A percentile compares a stretch with the other conserved stretches of the same genome.
Conservation (phyloP, 2,113 vertebrate species). For the Anarhynchus alexandrinus region DNA sequence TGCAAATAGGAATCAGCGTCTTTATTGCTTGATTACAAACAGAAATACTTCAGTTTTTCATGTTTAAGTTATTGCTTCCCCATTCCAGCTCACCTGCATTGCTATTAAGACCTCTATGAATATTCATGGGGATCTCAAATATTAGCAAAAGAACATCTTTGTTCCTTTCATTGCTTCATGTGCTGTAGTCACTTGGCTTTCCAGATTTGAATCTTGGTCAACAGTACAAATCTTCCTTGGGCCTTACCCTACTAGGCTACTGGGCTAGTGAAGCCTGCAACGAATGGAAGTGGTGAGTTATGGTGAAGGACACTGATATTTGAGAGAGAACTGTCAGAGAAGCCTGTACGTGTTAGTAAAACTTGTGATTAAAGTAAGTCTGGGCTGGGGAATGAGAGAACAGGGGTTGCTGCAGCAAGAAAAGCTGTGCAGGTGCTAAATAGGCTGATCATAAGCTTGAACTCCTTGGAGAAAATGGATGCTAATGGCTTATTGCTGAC, state of each 20-base stretch:
- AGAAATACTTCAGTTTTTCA: neutral
- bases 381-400: neutral
- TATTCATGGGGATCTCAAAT: neutral
- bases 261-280: neutral
- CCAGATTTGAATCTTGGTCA: neutral
- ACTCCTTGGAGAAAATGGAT: neutral
- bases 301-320: neutral
- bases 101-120: neutral
- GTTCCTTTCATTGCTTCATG: neutral
- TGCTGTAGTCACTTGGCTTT: neutral
- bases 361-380: neutral
- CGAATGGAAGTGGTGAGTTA: neutral
- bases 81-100: neutral
- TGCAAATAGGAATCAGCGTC: neutral
- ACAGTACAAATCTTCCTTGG: neutral
- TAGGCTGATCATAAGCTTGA: neutral
- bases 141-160: neutral
- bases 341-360: neutral
- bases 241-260: accelerated
- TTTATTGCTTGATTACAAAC: neutral
- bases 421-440: conserved; percentile 2
- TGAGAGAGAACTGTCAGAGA: neutral
- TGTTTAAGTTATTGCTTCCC: accelerated
- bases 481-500: neutral
- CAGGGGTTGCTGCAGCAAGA: conserved; percentile 16